Conservation (phyloP, 2,113 vertebrate genomes). For the Crypturellus undulatus region DNA sequence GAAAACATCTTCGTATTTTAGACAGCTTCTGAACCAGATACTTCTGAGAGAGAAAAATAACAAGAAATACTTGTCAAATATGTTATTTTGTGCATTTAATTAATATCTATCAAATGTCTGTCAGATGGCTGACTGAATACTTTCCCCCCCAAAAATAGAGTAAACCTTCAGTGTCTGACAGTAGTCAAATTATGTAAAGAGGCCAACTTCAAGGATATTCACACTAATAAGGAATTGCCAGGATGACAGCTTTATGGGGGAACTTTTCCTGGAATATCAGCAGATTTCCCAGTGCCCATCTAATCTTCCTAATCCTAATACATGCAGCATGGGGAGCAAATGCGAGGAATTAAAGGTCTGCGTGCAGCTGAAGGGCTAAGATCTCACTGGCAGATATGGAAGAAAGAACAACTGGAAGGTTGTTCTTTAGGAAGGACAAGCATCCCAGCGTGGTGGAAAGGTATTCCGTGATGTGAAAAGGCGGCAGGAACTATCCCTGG, state of each 20-base stretch:
- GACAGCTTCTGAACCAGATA: slow-evolving; percentile 35
- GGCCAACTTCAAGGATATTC: not conserved
- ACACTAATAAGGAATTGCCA: not conserved
- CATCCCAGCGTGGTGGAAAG: too few species aligned
- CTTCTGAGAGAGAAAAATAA: slow-evolving; percentile 54
- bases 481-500: not conserved
- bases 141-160: slow-evolving; percentile 11
- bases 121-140: slow-evolving; percentile 38
- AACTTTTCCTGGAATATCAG: not conserved
- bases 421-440: not conserved
- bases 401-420: not conserved
- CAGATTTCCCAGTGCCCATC: not conserved
- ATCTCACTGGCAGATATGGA: not conserved
- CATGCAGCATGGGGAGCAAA: not conserved
- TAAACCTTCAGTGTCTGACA: slow-evolving; percentile 27
- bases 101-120: slow-evolving; percentile 65
- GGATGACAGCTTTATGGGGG: not conserved
- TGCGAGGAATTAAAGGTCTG: not conserved
- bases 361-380: not conserved
- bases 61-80: slow-evolving; percentile 62
- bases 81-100: slow-evolving; percentile 54
- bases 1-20: slow-evolving; percentile 16
- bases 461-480: not conserved
- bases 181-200: slow-evolving; percentile 3
- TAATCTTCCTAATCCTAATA: not conserved